phyloP scores from a whole-genome alignment of 2,888 invertebrate genomes.

The Halictus quadricinctus region DNA sequence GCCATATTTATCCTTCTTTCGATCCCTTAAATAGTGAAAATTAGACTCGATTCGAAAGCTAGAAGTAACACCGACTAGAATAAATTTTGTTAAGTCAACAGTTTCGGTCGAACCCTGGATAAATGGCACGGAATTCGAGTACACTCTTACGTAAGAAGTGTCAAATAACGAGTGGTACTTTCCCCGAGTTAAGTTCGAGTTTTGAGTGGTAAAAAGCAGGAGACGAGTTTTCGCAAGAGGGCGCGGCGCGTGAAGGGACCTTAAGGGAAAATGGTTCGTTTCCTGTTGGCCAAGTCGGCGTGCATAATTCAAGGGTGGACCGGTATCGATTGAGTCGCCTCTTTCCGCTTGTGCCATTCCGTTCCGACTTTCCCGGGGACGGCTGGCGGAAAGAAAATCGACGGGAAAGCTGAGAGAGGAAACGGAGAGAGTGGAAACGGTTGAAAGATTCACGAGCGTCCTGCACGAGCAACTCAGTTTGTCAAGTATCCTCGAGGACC shows the following conservation, averaged over 20 bases:
- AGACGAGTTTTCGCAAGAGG: conserved; percentile 21
- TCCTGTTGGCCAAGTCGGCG: conserved; percentile 56
- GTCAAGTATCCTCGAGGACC: not conserved
- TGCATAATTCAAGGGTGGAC: conserved; percentile 70
- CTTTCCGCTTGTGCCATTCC: conserved; percentile 36
- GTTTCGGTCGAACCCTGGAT: too few relatives aligned
- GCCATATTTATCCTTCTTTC: too few relatives aligned
- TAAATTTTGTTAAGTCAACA: too few relatives aligned
- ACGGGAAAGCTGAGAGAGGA: conserved; percentile 1
- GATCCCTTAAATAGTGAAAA: too few relatives aligned
- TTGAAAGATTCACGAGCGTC: conserved; percentile 56
- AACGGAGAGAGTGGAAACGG: not conserved
- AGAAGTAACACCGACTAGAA: too few relatives aligned
- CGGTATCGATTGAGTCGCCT: conserved; percentile 67
- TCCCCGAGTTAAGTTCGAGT: not conserved
- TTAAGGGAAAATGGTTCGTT: conserved; percentile 61
- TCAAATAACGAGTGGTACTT: not conserved
- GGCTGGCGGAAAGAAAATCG: not conserved
- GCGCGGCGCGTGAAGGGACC: conserved; percentile 35
- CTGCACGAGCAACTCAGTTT: conserved; percentile 28
- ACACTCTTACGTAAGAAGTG: not conserved
- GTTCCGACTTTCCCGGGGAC: conserved; percentile 45
- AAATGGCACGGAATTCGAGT: too few relatives aligned
- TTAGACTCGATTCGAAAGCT: too few relatives aligned
- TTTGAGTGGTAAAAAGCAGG: not conserved